Evolutionary conservation across 2,888 invertebrate species (phyloP), one percentile per base, ranked within the genome.

Genomic region (Odontocolon sp.): DNA sequence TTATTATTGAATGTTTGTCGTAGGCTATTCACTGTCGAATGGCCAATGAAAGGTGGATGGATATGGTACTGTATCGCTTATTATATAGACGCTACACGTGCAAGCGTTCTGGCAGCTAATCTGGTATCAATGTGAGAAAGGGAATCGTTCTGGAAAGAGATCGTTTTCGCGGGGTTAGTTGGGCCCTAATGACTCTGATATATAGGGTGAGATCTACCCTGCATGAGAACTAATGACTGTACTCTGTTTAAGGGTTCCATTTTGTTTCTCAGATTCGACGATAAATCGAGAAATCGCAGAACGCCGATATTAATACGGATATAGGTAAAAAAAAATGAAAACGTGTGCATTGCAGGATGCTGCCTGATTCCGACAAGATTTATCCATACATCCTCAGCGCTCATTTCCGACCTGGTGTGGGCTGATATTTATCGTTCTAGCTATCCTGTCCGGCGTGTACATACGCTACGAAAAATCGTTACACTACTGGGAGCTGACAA

Each of bases 401-500:
- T 71, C 71, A 47, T 64, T 71, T 56, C 40, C 63, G 56, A 57
- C 69, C 59, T 59, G 50, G 28, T 59, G 71, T 47, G 56, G 47
- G 38, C 38, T 26, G 63, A 64, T 64, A 71, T 71, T 71, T 71
- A 71, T 64, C 63, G 63, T 64, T 38, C 11, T 21, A 11, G 63
- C 38, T 52, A 69, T 61, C 52, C 61, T 26, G 54, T 56, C 71
- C 16, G 52, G 63, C 56, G 28, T 54, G 63, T 38, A 54, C 28
- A 42, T 38, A 47, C 45, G 36, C 40, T 33, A 38, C 50, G 33
- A 63, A 63, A 63, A 70, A 71, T 71, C 71, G 71, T 71, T 71
- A 71, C 56, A 64, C 45, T 28, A 63, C 56, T 47, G 63, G 63
- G 56, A 56, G 63, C 47, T 71, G 71, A 71, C 63, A 71, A 64